phyloP scores from a whole-genome alignment of 2,888 invertebrate species.

The Hydropsyche betteni region DNA sequence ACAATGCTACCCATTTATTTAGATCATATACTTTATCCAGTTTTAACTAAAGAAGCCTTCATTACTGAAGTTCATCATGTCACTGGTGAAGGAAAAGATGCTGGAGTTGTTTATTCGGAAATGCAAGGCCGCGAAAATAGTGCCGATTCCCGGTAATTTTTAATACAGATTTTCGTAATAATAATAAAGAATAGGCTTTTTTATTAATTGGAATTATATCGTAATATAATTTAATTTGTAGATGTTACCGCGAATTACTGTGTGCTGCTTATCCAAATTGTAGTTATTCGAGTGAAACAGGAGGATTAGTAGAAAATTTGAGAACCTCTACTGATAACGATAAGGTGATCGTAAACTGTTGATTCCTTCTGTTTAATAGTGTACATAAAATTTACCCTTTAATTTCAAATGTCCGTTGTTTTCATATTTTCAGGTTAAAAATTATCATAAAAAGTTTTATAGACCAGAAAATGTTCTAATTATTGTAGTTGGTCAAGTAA shows the following conservation, averaged over 20 bases:
- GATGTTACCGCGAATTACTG: conserved; percentile 72
- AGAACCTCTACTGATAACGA: conserved; percentile 80
- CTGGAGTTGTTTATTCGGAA: conserved; percentile 95
- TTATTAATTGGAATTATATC: background rate
- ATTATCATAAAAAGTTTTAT: conserved; percentile 87
- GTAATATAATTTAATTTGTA: conserved; percentile 49
- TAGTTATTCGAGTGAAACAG: conserved; percentile 86
- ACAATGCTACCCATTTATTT: conserved; percentile 89
- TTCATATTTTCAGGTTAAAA: conserved; percentile 67
- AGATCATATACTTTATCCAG: conserved; percentile 88
- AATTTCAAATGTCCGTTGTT: conserved; percentile 37
- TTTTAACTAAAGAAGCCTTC: conserved; percentile 82
- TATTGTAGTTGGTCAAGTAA: conserved; percentile 84
- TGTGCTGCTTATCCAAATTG: conserved; percentile 80
- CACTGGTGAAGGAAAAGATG: conserved; percentile 87
- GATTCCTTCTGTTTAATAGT: conserved; percentile 45
- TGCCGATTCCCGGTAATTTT: conserved; percentile 70
- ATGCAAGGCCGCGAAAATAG: conserved; percentile 89
- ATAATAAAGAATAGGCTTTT: too few species aligned
- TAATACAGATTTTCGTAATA: too few species aligned
- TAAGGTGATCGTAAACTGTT: conserved; percentile 70
- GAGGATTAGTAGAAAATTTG: conserved; percentile 85
- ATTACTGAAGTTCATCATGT: conserved; percentile 93
- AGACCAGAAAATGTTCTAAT: conserved; percentile 87
- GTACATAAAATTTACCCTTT: conserved; percentile 49